These are phyloP conservation scores for Ormyrus pomaceus DNA, from an alignment of 2,888 invertebrate species.

Conservation along the genomic window DNA sequence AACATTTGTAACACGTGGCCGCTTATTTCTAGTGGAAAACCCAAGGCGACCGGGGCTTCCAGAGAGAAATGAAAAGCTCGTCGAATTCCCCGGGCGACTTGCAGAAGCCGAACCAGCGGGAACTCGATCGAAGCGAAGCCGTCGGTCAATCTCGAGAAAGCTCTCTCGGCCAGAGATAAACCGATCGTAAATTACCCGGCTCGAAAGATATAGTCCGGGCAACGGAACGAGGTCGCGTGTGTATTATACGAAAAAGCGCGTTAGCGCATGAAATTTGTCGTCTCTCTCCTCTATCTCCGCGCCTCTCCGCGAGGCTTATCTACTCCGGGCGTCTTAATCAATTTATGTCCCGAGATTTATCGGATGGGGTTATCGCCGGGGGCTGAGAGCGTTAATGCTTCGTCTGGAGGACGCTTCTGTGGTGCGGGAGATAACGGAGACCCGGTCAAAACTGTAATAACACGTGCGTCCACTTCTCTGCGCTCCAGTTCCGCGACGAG, in stretches of 20 bases:
- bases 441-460: constrained; percentile 4
- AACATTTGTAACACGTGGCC: no score
- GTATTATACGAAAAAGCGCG: constrained; percentile 23
- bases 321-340: not conserved
- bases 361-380: no score
- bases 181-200: constrained; percentile 23
- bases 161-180: constrained; percentile 2
- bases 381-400: constrained; percentile 1
- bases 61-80: no score
- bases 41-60: no score
- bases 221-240: not conserved
- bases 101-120: no score
- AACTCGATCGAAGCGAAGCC: not conserved
- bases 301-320: not conserved
- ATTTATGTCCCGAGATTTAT: no score
- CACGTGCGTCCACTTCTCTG: constrained; percentile 20
- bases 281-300: constrained; percentile 2
- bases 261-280: constrained; percentile 57
- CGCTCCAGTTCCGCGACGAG: constrained; percentile 12
- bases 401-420: constrained; percentile 33
- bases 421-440: no score
- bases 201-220: not conserved
- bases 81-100: no score
- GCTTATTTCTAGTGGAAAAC: no score
- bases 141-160: constrained; percentile 23